Evolutionary conservation across 2,113 vertebrate genomes (phyloP).

Genomic region (Pangasianodon hypophthalmus): DNA sequence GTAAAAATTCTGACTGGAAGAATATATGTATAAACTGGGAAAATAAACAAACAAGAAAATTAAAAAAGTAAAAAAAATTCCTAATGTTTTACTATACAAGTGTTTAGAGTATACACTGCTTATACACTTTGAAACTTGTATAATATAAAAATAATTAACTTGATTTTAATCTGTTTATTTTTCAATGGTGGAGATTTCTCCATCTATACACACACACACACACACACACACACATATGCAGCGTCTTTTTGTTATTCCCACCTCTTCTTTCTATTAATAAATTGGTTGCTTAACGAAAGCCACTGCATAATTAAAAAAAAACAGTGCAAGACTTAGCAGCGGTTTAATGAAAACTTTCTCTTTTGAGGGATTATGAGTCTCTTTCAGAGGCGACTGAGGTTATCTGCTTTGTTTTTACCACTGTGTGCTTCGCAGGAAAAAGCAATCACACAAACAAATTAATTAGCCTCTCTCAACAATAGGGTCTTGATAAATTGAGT

Average conservation of each 20-base stretch:
- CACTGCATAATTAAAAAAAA: slow-evolving; percentile 48
- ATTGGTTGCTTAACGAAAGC: slow-evolving; percentile 31
- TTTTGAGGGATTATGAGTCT: slow-evolving; percentile 46
- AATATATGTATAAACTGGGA: not conserved
- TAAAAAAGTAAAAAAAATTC: not conserved
- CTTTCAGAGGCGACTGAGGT: slow-evolving; percentile 51
- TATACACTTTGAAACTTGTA: not conserved
- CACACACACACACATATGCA: not conserved
- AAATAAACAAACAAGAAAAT: not conserved
- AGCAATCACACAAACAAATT: slow-evolving; percentile 82
- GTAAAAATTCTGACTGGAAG: not conserved
- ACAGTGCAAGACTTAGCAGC: not conserved
- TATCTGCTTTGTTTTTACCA: slow-evolving; percentile 57
- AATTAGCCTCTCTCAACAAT: slow-evolving; percentile 74
- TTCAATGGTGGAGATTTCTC: not conserved
- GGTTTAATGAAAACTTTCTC: slow-evolving; percentile 57
- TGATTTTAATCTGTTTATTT: not conserved
- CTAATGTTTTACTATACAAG: not conserved
- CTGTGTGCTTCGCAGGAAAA: slow-evolving; percentile 57
- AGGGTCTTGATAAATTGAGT: slow-evolving; percentile 74
- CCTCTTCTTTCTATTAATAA: slow-evolving; percentile 13
- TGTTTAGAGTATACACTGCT: not conserved
- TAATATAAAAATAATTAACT: not conserved
- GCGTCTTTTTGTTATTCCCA: not conserved
- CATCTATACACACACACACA: not conserved